Conservation (phyloP, 1,140 invertebrate genomes). For the Caerostris extrusa region DNA sequence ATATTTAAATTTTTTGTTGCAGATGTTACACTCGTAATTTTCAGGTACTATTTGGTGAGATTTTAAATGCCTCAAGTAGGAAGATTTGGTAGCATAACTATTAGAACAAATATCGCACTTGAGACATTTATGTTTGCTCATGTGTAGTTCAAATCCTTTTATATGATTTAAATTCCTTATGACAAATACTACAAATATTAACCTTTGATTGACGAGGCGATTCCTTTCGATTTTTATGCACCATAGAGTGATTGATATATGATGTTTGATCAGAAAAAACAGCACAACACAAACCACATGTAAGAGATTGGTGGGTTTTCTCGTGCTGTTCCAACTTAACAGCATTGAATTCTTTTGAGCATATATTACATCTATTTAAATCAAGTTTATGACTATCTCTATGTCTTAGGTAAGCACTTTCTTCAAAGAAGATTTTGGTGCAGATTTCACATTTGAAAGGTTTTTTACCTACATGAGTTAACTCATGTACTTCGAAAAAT, state of each 20-base stretch:
- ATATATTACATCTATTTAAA: not conserved
- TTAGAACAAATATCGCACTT: not conserved
- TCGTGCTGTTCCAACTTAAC: not conserved
- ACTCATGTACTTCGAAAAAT: not conserved
- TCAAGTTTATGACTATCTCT: not conserved
- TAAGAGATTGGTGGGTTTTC: not conserved
- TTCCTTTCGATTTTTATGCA: not conserved
- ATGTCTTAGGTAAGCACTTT: not conserved
- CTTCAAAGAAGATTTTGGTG: not conserved
- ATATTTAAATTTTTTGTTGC: slow-evolving; percentile 33
- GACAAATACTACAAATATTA: not conserved
- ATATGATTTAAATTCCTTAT: not conserved
- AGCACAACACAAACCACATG: not conserved
- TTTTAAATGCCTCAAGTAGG: not conserved
- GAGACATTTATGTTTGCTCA: not conserved
- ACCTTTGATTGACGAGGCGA: not conserved
- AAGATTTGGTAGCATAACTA: not conserved
- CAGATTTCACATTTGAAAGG: not conserved
- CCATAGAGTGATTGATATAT: not conserved
- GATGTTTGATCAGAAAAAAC: not conserved
- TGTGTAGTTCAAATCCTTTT: not conserved
- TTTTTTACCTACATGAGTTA: not conserved
- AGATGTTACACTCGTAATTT: not conserved
- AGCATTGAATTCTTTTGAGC: not conserved
- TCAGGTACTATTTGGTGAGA: not conserved